Conservation (phyloP, 2,888 invertebrate species). For the Spilosoma lubricipeda region DNA sequence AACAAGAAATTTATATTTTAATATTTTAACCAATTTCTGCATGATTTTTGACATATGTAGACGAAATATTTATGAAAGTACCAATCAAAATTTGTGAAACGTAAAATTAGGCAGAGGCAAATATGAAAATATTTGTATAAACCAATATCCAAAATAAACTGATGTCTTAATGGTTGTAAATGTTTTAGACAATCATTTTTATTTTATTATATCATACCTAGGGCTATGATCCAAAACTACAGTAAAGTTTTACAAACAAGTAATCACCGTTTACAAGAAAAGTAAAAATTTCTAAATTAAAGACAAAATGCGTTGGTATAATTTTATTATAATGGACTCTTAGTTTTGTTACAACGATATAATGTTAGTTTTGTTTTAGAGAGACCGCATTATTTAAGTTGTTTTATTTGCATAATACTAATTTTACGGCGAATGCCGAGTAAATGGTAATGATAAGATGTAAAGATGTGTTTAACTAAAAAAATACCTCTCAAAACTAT, state of each 20-base stretch:
- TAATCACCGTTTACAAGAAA: neutral
- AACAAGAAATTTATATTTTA: no score
- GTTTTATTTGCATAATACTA: neutral
- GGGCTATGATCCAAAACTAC: neutral
- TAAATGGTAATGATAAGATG: neutral
- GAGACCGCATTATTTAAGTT: neutral
- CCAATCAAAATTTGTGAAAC: no score
- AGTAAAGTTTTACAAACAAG: neutral
- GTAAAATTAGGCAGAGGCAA: no score
- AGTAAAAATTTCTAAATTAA: slow-evolving; percentile 11
- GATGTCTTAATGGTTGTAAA: neutral
- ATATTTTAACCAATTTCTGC: no score
- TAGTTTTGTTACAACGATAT: neutral
- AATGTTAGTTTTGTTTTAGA: neutral
- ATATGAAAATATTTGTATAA: no score
- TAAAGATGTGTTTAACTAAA: neutral
- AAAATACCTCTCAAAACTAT: neutral
- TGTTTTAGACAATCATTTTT: neutral
- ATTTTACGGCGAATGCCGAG: neutral
- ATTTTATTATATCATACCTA: neutral
- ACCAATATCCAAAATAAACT: no score
- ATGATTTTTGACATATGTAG: no score
- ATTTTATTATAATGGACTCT: neutral
- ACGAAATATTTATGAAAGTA: no score
- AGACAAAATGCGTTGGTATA: neutral